phyloP scores from a whole-genome alignment of 35 echinoderm and acorn worm genomes.

The Ophioderma brevispina region DNA sequence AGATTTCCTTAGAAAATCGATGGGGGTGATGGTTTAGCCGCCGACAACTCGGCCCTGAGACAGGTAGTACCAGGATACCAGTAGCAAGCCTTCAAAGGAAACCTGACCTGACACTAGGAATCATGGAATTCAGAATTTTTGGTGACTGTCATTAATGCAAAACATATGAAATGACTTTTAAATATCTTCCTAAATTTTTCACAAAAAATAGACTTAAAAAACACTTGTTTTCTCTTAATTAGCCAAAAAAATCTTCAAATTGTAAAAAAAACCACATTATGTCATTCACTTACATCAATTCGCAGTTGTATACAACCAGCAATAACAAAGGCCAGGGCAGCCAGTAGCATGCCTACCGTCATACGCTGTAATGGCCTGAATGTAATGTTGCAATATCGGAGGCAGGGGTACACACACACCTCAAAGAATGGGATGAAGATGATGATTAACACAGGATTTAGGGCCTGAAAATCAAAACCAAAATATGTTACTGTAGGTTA shows the following conservation, averaged over 20 bases:
- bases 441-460: conserved; percentile 93
- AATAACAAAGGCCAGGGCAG: conserved; percentile 66
- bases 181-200: too few relatives aligned
- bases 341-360: conserved; percentile 78
- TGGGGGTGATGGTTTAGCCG: too few relatives aligned
- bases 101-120: too few relatives aligned
- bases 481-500: neutral
- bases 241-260: too few relatives aligned
- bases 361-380: conserved; percentile 85
- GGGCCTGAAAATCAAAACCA: conserved; percentile 40
- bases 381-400: conserved; percentile 68
- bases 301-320: conserved; percentile 78
- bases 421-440: conserved; percentile 90
- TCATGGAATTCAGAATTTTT: too few relatives aligned
- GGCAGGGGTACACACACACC: conserved; percentile 72
- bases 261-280: neutral
- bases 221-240: neutral
- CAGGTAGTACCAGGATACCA: too few relatives aligned
- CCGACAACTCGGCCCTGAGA: too few relatives aligned
- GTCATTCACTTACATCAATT: conserved; percentile 89
- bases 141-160: too few relatives aligned
- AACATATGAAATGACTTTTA: too few relatives aligned
- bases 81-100: too few relatives aligned
- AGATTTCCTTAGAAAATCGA: too few relatives aligned
- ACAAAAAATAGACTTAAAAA: neutral